phyloP scores from a whole-genome alignment of 2,113 vertebrate species.

The Notarius lentiginosus region DNA sequence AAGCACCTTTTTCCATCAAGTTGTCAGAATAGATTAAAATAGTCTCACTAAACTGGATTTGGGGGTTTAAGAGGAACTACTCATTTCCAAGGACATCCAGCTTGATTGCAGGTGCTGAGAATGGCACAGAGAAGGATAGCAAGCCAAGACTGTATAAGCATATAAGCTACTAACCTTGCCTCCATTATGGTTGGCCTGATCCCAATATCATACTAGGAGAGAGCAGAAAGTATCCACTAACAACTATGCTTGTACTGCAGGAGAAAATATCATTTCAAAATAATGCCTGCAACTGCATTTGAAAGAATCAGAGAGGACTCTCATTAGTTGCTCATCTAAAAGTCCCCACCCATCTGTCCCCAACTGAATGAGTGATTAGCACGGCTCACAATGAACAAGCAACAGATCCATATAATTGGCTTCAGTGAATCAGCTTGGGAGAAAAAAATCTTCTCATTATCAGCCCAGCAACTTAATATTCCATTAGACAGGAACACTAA shows the following conservation, averaged over 20 bases:
- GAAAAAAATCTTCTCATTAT: not conserved
- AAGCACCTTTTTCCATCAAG: not conserved
- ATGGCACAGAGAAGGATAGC: conserved; percentile 9
- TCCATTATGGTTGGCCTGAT: not conserved
- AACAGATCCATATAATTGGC: not conserved
- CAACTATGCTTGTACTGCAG: not conserved
- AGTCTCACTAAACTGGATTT: not conserved
- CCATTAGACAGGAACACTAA: not conserved
- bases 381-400: not conserved
- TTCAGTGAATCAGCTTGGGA: not conserved
- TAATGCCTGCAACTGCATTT: not conserved
- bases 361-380: not conserved
- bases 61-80: not conserved
- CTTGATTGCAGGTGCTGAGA: conserved; percentile 4
- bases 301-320: not conserved
- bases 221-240: not conserved
- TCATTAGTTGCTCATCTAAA: not conserved
- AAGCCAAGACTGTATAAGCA: not conserved
- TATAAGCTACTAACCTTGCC: conserved; percentile 3
- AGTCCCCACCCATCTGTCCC: not conserved
- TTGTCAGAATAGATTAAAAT: conserved; percentile 23
- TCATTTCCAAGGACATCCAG: conserved; percentile 23
- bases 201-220: not conserved
- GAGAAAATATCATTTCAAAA: not conserved
- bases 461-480: not conserved